Evolutionary conservation across 2,797 vertebrate genomes (phyloP), one percentile per base, ranked within the genome.

Genomic region (Triplophysa bombifrons): DNA sequence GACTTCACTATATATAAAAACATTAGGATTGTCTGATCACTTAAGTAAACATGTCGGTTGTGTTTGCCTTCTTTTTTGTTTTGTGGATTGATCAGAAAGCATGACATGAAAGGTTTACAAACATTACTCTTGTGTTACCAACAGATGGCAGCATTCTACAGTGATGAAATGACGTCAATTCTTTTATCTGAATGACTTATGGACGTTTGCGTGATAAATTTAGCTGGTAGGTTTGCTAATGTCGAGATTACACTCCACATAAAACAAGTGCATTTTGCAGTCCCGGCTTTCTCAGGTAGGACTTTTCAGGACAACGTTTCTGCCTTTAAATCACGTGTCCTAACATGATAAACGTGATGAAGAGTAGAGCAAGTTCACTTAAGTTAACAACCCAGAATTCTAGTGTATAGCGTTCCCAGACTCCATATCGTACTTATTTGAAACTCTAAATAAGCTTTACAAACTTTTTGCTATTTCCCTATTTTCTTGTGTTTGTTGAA

Each of bases 131-230:
- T 63, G 10, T 0, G 14, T 17, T 44, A 34, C 58, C 76, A 78
- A 55, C 48, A 78, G 76, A 78, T 78, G 68, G 68, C 76, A 78
- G 76, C 58, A 78, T 44, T 46, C 58, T n/a, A 64, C 41, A 38
- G 27, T n/a, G 64, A 71, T 25, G 46, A 25, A 34, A 9, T 20
- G 27, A 70, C 0, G 0, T 20, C 27, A 2, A 34, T 25, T 25
- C 0, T 27, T 27, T 14, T 25, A 41, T 65, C n/a, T 34, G 58
- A 16, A 30, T 48, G 12, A 68, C 20, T 58, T 48, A 4, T 56
- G 51, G 44, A 67, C 4, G 7, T n/a, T 12, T 44, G 17, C 17
- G 9, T 25, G 34, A 56, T 4, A 27, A 22, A 55, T 19, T 3
- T 75, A 66, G 27, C 2, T 1, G 7, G 8, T 14, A 51, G 20